Conservation (phyloP, 1,140 invertebrate genomes). For the Neuroterus valhalla region DNA sequence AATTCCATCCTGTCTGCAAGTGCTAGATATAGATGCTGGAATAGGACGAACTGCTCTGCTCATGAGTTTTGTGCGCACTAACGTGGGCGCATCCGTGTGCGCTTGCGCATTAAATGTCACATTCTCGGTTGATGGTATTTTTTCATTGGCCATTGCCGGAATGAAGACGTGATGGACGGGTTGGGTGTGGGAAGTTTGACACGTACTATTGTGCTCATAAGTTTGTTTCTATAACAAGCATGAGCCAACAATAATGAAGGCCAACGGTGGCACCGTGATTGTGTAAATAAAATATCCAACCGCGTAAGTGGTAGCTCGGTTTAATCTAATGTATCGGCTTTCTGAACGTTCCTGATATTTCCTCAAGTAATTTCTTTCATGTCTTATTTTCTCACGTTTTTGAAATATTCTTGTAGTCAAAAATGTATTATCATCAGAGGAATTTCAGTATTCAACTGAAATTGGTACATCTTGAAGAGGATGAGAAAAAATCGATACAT, state of each 20-base stretch:
- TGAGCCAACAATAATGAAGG: background rate
- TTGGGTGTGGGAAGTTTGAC: background rate
- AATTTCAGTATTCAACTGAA: background rate
- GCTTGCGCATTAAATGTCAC: background rate
- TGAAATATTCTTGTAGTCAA: background rate
- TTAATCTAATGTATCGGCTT: too few species aligned
- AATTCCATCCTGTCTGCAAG: constrained; percentile 6
- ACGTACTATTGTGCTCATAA: background rate
- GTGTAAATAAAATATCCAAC: background rate
- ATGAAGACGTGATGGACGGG: background rate
- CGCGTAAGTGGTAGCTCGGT: too few species aligned
- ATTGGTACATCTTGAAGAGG: background rate
- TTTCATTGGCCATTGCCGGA: constrained; percentile 4
- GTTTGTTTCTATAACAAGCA: background rate
- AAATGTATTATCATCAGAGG: background rate
- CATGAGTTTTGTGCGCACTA: background rate
- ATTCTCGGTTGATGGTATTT: background rate
- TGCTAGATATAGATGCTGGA: background rate
- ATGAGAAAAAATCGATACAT: background rate
- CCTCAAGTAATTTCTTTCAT: background rate
- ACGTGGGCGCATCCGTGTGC: background rate
- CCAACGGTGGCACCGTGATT: background rate
- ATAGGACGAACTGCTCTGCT: background rate
- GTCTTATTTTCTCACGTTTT: background rate
- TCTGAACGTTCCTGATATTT: too few species aligned